Base-by-base conservation (phyloP, 2,113 vertebrate species). In the Shinisaurus crocodilurus region DNA sequence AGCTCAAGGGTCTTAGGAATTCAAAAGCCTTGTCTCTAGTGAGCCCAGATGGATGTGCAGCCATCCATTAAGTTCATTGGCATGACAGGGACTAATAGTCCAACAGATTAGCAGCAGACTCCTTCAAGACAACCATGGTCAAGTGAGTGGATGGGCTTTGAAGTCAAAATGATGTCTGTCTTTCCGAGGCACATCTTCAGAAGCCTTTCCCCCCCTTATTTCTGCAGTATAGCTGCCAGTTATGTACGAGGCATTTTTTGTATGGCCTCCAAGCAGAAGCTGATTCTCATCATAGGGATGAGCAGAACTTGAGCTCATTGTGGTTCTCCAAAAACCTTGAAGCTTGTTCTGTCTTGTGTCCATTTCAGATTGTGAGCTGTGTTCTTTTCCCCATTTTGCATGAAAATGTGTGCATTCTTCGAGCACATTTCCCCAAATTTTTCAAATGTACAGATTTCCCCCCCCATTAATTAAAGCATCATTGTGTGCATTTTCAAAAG, bases 1-100 rank as follows among this genome's bases (percentile, higher is more conserved):
- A 82, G 13, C 25, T 79, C 1, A 13, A 69, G 20, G 45, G 18
- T 1, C 54, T 20, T 7, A 48, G n/a, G 13, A 74, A 63, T 86
- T 10, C 34, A 18, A 3, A 32, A 4, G 18, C 63, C 18, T 90
- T 18, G 1, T 27, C 32, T 40, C 40, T 6, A 20, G 23, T 12
- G 45, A 3, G 0, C 0, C 34, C 6, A 43, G 54, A 2, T 45
- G n/a, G 2, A 70, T 9, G 54, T 74, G 88, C 37, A 63, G 50
- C 15, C 16, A 0, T 45, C 80, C 43, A 2, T 15, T 34, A 69
- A 0, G 85, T 6, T 4, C 76, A 82, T 1, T 32, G n/a, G 0
- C 8, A 29, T 3, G 92, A 82, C 2, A 75, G 60, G 37, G 18
- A 34, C 0, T 1, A 85, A 88, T 69, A 48, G 3, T 1, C 77